Evolutionary conservation across 2,888 invertebrate genomes (phyloP), one percentile per base, ranked within the genome.

Genomic region (Hoplodrina blanda): DNA sequence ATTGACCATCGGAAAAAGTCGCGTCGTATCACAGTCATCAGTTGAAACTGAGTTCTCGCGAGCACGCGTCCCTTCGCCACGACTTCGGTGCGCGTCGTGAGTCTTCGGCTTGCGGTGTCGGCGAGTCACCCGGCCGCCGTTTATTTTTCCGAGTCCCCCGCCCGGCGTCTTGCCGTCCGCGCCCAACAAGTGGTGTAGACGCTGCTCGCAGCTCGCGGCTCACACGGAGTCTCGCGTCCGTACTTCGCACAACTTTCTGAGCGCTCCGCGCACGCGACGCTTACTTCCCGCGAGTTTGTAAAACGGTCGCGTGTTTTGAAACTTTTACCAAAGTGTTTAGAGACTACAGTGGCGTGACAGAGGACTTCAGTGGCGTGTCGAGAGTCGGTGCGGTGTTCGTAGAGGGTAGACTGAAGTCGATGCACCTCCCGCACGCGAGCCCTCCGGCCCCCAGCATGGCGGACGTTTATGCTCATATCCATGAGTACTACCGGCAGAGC

Each of bases 401-500:
- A 82, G 87, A 86, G 90, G 91, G 91, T 92, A 92, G 90, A 85
- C 90, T 92, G 93, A 94, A 92, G 95, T 94, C 94, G 92, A 97
- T 97, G 97, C 97, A 97, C 97, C 94, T 97, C 76, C 97, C 97
- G 91, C 95, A 95, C 94, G 97, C 96, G 85, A 94, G 91, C 86
- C 94, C 95, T 65, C 91, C 96, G 90, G 96, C 97, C 86, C 96
- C 97, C 81, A 96, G 96, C 82, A 97, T 97, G 96, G 97, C 97
- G 92, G 98, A 98, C 87, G 97, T 97, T 94, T 98, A 97, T 92
- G 96, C 97, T 82, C 97, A 97, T 85, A 96, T 98, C 85, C 97
- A 98, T 90, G 98, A 98, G 87, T 97, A 98, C 88, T 97, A 98
- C 82, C 97, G 98, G 92, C 98, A 98, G 89, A 98, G 98, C 90